These are phyloP conservation scores for Amphilophus citrinellus DNA, from an alignment of 2,113 vertebrate species.

Conservation along the genomic window DNA sequence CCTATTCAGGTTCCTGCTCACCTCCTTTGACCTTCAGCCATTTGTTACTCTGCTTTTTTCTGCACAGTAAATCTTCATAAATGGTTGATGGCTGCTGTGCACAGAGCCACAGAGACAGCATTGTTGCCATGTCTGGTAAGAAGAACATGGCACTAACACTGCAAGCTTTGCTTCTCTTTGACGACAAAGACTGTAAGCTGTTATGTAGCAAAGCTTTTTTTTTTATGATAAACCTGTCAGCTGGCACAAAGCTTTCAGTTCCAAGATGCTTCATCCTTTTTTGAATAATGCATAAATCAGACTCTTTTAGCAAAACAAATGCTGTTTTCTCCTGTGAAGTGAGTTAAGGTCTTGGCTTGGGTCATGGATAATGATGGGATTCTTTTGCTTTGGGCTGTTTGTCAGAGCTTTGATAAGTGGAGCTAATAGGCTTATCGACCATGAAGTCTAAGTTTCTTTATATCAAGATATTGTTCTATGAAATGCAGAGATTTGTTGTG, in stretches of 20 bases:
- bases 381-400: slow-evolving; percentile 34
- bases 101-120: background rate
- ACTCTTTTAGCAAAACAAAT: slow-evolving; percentile 23
- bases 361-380: slow-evolving; percentile 29
- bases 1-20: slow-evolving; percentile 15
- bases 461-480: slow-evolving; percentile 1
- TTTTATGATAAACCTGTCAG: slow-evolving; percentile 28
- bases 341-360: background rate
- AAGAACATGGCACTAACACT: background rate
- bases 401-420: slow-evolving; percentile 31
- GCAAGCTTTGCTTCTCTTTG: slow-evolving; percentile 7
- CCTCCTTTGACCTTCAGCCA: slow-evolving; percentile 18
- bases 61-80: slow-evolving; percentile 37
- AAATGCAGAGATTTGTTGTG: background rate
- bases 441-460: slow-evolving; percentile 18
- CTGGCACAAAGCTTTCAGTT: slow-evolving; percentile 10
- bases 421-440: slow-evolving; percentile 29
- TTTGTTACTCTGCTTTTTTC: slow-evolving; percentile 27
- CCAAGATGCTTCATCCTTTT: slow-evolving; percentile 21
- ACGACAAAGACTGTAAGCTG: slow-evolving; percentile 9
- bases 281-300: slow-evolving; percentile 56
- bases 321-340: slow-evolving; percentile 27
- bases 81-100: slow-evolving; percentile 12
- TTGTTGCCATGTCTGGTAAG: background rate
- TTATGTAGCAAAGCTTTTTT: background rate